Evolutionary conservation across 2,888 invertebrate genomes (phyloP).

Genomic region (Cephus runcator): DNA sequence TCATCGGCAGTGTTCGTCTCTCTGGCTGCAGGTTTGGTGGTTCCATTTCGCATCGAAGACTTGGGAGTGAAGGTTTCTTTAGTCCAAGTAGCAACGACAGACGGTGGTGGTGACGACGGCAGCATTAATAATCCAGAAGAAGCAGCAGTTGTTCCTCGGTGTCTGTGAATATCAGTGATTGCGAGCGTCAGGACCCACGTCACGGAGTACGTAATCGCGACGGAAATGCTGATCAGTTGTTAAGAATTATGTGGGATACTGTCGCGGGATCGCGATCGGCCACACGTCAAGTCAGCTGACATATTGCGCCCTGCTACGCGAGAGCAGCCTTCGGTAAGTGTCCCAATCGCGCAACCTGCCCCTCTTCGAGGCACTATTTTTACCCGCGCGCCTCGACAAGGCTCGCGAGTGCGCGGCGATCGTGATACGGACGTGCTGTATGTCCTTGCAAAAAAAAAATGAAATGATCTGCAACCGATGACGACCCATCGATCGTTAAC

Average conservation of each 20-base stretch:
- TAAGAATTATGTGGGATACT: constrained; percentile 64
- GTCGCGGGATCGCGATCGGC: constrained; percentile 60
- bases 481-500: not conserved
- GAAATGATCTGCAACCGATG: not conserved
- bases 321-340: constrained; percentile 63
- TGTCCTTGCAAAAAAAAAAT: not conserved
- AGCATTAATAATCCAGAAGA: not conserved
- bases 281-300: constrained; percentile 66
- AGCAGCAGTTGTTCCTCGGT: not conserved
- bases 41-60: constrained; percentile 32
- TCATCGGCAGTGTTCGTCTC: constrained; percentile 57
- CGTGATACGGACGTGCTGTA: not conserved
- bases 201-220: not conserved
- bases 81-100: constrained; percentile 18
- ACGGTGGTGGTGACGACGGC: constrained; percentile 3
- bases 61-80: constrained; percentile 37
- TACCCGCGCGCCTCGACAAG: constrained; percentile 23
- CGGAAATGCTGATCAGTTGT: constrained; percentile 21
- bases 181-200: not conserved
- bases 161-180: constrained; percentile 3
- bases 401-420: constrained; percentile 4
- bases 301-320: constrained; percentile 65
- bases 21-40: constrained; percentile 45
- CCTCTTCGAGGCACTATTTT: constrained; percentile 42
- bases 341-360: constrained; percentile 36